Conservation (phyloP, 2,113 vertebrate genomes). For the Bos javanicus region DNA sequence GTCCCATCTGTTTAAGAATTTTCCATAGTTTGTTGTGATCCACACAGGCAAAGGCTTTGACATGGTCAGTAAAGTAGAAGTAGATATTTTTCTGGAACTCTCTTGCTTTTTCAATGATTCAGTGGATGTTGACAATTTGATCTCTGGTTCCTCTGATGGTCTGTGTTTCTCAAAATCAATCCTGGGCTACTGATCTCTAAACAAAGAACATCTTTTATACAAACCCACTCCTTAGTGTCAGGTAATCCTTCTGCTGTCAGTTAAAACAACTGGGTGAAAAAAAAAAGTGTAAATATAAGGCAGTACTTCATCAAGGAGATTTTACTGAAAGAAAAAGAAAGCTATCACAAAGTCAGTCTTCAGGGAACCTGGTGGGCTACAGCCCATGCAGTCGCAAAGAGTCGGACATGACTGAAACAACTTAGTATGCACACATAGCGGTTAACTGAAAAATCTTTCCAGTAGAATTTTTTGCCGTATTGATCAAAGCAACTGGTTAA, state of each 20-base stretch:
- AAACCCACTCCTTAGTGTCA: not conserved
- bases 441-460: not conserved
- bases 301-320: not conserved
- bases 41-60: not conserved
- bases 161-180: not conserved
- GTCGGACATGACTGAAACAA: not conserved
- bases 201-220: not conserved
- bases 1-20: not conserved
- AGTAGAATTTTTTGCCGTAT: not conserved
- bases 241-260: not conserved
- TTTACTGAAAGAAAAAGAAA: not conserved
- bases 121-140: not conserved
- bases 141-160: not conserved
- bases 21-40: not conserved
- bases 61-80: not conserved
- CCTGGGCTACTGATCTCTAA: not conserved
- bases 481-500: not conserved
- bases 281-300: not conserved
- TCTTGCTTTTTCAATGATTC: not conserved
- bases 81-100: not conserved
- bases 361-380: not conserved
- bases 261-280: not conserved
- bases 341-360: not conserved
- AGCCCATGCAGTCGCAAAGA: not conserved
- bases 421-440: fast-evolving